phyloP scores from a whole-genome alignment of 2,113 vertebrate genomes.

The Fulmarus glacialis region DNA sequence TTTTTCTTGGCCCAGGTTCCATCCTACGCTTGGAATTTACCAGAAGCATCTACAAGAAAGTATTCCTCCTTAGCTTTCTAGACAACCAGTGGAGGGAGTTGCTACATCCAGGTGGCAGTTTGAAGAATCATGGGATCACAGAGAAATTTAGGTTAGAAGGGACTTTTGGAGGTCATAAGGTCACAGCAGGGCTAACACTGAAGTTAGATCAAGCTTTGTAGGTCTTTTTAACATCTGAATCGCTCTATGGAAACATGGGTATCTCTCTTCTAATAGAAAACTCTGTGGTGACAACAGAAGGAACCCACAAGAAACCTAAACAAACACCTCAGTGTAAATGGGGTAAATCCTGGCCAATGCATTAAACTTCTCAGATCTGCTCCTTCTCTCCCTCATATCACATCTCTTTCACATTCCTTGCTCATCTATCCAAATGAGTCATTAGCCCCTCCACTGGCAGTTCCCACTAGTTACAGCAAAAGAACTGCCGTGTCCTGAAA shows the following conservation, averaged over 20 bases:
- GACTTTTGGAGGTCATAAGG: not conserved
- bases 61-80: not conserved
- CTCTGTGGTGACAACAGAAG: not conserved
- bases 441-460: not conserved
- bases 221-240: not conserved
- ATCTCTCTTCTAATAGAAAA: not conserved
- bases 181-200: not conserved
- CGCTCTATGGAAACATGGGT: not conserved
- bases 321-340: not conserved
- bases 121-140: not conserved
- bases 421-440: not conserved
- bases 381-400: accelerated
- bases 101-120: not conserved
- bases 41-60: not conserved
- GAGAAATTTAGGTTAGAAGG: not conserved
- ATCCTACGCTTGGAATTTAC: not conserved
- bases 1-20: not conserved
- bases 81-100: not conserved
- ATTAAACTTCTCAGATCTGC: not conserved
- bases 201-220: not conserved
- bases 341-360: not conserved
- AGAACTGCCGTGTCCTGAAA: not conserved
- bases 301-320: not conserved
- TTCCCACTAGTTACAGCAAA: not conserved
- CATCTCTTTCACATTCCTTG: not conserved